phyloP scores from a whole-genome alignment of 2,888 invertebrate genomes.

The Stomorhina lunata region DNA sequence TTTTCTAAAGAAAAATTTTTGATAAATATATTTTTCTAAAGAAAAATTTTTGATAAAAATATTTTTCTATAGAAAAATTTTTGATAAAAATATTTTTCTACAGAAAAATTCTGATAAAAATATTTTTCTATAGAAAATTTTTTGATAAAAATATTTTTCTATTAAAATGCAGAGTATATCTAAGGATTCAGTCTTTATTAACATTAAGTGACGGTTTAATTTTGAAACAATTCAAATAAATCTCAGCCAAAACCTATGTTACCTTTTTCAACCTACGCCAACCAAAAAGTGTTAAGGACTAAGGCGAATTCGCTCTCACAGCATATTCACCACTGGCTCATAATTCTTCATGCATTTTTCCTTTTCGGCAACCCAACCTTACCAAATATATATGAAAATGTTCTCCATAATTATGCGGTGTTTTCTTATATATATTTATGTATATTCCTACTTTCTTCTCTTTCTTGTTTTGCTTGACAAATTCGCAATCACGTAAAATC shows the following conservation, averaged over 20 bases:
- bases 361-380: constrained; percentile 16
- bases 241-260: background rate
- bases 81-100: too few relatives aligned
- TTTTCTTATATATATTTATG: background rate
- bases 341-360: background rate
- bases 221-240: too few relatives aligned
- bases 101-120: too few relatives aligned
- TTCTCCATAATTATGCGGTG: background rate
- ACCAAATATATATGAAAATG: constrained; percentile 14
- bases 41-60: too few relatives aligned
- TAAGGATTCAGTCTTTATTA: too few relatives aligned
- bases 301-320: constrained; percentile 45
- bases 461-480: constrained; percentile 59
- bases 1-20: too few relatives aligned
- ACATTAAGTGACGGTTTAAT: too few relatives aligned
- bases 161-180: too few relatives aligned
- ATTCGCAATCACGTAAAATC: constrained; percentile 63
- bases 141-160: too few relatives aligned
- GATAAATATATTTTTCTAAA: too few relatives aligned
- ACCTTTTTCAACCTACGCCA: constrained; percentile 24
- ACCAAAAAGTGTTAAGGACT: constrained; percentile 37
- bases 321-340: constrained; percentile 22
- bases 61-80: too few relatives aligned
- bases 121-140: too few relatives aligned
- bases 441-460: background rate